These are phyloP conservation scores for Zaprionus inermis DNA, from an alignment of 1,140 invertebrate species.

Conservation along the genomic window DNA sequence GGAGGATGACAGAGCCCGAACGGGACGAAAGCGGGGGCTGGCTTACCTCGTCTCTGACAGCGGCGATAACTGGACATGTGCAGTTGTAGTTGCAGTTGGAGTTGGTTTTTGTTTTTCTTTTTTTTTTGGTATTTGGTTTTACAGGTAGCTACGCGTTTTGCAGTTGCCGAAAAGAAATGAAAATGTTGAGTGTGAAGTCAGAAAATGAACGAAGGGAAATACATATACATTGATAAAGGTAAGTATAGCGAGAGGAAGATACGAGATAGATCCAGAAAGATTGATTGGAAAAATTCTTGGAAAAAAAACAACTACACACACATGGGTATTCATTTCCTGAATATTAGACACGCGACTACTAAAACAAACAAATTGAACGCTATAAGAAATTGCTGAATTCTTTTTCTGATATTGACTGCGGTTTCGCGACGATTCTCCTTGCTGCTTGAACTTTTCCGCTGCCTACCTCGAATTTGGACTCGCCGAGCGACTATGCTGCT, in stretches of 20 bases:
- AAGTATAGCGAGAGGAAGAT: neutral
- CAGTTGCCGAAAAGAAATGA: slow-evolving; percentile 53
- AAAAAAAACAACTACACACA: slow-evolving; percentile 49
- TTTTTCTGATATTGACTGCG: neutral
- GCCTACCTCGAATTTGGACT: slow-evolving; percentile 84
- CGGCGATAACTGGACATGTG: slow-evolving; percentile 19
- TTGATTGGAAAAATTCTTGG: slow-evolving; percentile 1
- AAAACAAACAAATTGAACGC: slow-evolving; percentile 35
- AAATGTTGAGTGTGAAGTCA: slow-evolving; percentile 37
- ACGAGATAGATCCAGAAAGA: neutral
- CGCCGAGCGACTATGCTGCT: slow-evolving; percentile 84
- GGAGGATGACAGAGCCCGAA: slow-evolving; percentile 36
- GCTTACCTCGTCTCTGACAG: slow-evolving; percentile 33
- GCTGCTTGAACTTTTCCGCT: slow-evolving; percentile 2
- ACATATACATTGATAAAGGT: slow-evolving; percentile 6
- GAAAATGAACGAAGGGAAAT: slow-evolving; percentile 11
- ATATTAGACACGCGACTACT: slow-evolving; percentile 21
- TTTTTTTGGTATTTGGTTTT: slow-evolving; percentile 15
- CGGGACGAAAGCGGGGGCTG: slow-evolving; percentile 6
- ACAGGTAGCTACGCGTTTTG: slow-evolving; percentile 62
- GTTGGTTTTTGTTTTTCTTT: neutral
- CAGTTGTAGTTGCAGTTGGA: slow-evolving; percentile 27
- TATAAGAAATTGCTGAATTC: neutral
- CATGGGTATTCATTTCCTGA: neutral
- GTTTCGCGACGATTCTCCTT: neutral